These are phyloP conservation scores for Falcunculus frontatus DNA, from an alignment of 2,113 vertebrate species.

Conservation along the genomic window DNA sequence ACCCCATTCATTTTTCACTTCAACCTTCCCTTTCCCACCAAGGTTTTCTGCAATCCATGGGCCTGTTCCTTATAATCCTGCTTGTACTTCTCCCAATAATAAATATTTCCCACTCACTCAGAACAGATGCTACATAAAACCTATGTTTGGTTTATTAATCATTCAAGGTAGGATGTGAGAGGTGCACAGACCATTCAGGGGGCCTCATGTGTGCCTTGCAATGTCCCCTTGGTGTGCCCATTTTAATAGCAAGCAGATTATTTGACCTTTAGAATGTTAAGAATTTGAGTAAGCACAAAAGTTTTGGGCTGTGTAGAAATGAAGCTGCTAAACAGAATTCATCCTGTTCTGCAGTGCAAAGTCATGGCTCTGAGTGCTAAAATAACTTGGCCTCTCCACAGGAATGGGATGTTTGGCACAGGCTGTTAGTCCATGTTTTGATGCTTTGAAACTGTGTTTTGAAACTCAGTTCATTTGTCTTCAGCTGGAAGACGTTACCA, in stretches of 20 bases:
- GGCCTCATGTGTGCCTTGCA: fast-evolving
- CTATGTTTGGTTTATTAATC: neutral
- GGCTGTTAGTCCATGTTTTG: neutral
- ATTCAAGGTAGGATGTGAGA: neutral
- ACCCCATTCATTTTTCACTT: neutral
- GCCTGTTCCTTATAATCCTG: neutral
- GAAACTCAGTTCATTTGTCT: neutral
- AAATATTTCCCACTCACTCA: neutral
- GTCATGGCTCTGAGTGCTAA: neutral
- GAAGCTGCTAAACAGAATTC: neutral
- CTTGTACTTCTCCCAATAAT: neutral
- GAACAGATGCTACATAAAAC: neutral
- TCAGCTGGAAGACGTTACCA: neutral
- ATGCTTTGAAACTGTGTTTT: conserved; percentile 20
- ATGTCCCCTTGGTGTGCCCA: neutral
- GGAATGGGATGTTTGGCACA: conserved; percentile 15
- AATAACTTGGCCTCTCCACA: neutral
- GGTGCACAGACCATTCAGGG: neutral
- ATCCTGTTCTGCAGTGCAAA: neutral
- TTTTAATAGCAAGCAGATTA: neutral
- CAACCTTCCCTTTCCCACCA: neutral
- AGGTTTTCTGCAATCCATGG: neutral
- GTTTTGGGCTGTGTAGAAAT: neutral
- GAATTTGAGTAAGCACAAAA: neutral
- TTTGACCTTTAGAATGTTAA: neutral